Conservation (phyloP, 2,113 vertebrate species). For the Casuarius casuarius region DNA sequence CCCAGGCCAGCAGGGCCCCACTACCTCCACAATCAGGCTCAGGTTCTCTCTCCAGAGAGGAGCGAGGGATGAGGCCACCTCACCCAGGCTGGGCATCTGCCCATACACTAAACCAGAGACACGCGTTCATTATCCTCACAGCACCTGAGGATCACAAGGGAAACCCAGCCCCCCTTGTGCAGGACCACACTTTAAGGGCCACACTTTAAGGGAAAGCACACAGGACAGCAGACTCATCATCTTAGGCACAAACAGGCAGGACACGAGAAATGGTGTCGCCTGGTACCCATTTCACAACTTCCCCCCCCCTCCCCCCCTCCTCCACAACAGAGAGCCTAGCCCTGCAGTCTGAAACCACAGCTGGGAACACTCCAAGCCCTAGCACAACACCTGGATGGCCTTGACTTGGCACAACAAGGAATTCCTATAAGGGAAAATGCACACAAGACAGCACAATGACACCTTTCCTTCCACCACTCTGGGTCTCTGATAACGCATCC, state of each 20-base stretch:
- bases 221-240: background rate
- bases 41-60: background rate
- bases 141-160: background rate
- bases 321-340: background rate
- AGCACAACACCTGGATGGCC: background rate
- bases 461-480: background rate
- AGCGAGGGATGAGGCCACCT: background rate
- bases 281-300: background rate
- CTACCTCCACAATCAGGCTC: background rate
- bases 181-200: background rate
- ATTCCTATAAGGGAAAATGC: background rate
- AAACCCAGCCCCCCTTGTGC: background rate
- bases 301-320: no score
- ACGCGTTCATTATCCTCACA: background rate
- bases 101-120: background rate
- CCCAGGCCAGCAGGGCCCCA: background rate
- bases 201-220: background rate
- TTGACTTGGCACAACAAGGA: background rate
- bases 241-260: background rate
- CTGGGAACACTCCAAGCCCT: background rate
- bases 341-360: background rate
- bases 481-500: background rate
- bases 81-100: background rate
- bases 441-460: background rate
- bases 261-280: background rate